Conservation (phyloP, 2,797 vertebrate genomes). For the Heterohyrax brucei region DNA sequence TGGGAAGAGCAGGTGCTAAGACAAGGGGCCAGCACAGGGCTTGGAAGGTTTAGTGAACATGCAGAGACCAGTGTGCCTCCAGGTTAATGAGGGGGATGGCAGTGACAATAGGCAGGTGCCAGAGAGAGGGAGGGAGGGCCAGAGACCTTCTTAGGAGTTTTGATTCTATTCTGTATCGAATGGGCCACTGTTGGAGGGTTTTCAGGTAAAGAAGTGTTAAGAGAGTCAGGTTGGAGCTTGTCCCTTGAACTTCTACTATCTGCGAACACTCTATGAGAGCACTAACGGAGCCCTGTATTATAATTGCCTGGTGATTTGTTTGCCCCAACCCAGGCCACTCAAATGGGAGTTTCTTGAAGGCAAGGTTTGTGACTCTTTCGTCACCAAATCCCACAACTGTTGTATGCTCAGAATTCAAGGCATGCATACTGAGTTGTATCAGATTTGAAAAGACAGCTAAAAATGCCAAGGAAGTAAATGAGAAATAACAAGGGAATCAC, state of each 20-base stretch:
- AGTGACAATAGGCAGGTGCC: accelerated
- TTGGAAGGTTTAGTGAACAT: neutral
- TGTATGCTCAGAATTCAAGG: neutral
- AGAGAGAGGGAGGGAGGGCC: neutral
- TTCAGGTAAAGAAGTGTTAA: neutral
- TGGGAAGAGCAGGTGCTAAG: neutral
- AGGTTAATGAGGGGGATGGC: neutral
- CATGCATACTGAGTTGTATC: neutral
- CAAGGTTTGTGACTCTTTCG: neutral
- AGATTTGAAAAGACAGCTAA: neutral
- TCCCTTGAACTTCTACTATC: neutral
- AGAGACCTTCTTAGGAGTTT: neutral
- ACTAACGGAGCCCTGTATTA: accelerated
- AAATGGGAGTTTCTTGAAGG: neutral
- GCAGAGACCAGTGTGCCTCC: neutral
- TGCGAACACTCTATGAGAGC: accelerated
- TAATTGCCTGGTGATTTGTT: neutral
- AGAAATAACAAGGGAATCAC: neutral
- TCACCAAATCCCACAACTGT: neutral
- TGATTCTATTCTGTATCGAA: neutral
- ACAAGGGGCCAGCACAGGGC: neutral
- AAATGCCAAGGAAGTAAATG: neutral
- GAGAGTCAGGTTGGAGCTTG: neutral
- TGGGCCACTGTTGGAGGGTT: accelerated
- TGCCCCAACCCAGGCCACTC: accelerated